A percentile compares a stretch with the other conserved stretches of the same genome.
Evolutionary conservation across 2,888 invertebrate species (phyloP).

Genomic region (Branchellion lobata): DNA sequence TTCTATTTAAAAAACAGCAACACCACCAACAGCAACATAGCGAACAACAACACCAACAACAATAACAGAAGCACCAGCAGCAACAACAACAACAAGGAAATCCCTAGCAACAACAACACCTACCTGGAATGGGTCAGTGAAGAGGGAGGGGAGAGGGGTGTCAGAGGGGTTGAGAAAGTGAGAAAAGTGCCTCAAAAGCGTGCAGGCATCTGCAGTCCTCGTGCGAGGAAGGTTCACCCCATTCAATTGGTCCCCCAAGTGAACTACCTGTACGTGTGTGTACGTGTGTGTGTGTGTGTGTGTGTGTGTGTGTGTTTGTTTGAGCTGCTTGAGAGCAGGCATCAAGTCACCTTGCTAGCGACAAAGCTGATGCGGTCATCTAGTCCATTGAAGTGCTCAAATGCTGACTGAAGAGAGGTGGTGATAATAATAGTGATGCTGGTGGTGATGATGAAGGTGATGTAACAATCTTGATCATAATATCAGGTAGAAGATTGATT

Average conservation of each 20-base stretch:
- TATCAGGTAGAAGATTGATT: too few relatives aligned
- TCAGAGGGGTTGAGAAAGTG: slow-evolving; percentile 82
- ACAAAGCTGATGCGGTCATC: slow-evolving; percentile 95
- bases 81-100: too few relatives aligned
- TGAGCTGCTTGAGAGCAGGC: background rate
- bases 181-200: slow-evolving; percentile 84
- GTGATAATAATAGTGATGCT: too few relatives aligned
- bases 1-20: too few relatives aligned
- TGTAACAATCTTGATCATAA: background rate
- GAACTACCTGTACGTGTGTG: slow-evolving; percentile 70
- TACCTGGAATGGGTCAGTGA: slow-evolving; percentile 70
- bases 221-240: slow-evolving; percentile 91
- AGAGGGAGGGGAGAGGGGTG: slow-evolving; percentile 79
- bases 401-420: slow-evolving; percentile 75
- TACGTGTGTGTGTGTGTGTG: background rate
- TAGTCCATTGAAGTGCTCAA: slow-evolving; percentile 83
- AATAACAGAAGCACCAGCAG: too few relatives aligned
- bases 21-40: too few relatives aligned
- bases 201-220: slow-evolving; percentile 89
- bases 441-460: slow-evolving; percentile 53
- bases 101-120: too few relatives aligned
- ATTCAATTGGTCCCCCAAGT: slow-evolving; percentile 96
- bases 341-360: slow-evolving; percentile 73
- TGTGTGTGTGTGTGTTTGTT: background rate
- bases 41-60: too few relatives aligned